These are phyloP conservation scores for Syrmaticus mikado DNA, from an alignment of 2,113 vertebrate species.

Conservation along the genomic window DNA sequence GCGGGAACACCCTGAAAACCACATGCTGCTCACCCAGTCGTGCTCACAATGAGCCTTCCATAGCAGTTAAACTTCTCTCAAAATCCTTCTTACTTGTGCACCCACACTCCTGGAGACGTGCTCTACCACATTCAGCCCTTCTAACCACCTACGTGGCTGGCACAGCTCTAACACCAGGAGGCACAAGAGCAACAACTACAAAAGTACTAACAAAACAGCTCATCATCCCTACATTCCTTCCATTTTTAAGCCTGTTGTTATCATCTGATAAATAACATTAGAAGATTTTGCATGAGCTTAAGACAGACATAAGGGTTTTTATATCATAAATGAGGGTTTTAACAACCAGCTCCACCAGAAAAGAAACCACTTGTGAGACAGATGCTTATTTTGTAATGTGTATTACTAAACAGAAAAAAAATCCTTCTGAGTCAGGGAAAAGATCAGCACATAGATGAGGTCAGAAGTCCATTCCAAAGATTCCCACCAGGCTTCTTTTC, in stretches of 20 bases:
- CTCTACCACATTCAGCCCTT: neutral
- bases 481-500: neutral
- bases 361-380: neutral
- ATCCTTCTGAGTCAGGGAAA: constrained; percentile 23
- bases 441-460: neutral
- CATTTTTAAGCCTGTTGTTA: neutral
- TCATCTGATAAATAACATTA: neutral
- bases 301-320: neutral
- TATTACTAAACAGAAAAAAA: neutral
- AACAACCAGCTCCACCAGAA: neutral
- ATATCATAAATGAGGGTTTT: neutral
- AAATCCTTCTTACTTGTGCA: neutral
- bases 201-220: neutral
- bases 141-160: neutral
- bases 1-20: neutral
- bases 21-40: neutral
- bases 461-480: neutral
- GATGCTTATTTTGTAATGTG: constrained; percentile 19
- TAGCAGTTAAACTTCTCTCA: neutral
- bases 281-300: neutral
- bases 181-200: neutral
- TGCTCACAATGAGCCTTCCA: neutral
- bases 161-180: neutral
- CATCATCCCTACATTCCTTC: neutral
- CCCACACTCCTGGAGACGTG: neutral